Evolutionary conservation across 2,888 invertebrate species (phyloP).

Genomic region (Plusia festucae): DNA sequence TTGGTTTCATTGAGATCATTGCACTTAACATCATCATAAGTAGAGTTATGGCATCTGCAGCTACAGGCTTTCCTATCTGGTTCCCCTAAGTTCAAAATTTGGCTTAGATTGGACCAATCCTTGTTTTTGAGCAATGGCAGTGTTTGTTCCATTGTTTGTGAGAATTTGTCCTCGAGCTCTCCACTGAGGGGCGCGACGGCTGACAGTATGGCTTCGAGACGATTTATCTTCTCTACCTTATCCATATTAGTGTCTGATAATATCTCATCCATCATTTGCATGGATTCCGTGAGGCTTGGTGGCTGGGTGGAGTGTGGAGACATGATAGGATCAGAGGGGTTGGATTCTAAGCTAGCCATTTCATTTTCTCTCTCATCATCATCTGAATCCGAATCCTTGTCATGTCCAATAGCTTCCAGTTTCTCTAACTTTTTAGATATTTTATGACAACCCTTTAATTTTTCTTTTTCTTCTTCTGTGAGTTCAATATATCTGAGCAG

Average conservation of each 20-base stretch:
- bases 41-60: constrained; percentile 89
- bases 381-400: constrained; percentile 93
- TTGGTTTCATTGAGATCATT: constrained; percentile 85
- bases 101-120: constrained; percentile 87
- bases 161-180: constrained; percentile 87
- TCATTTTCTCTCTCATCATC: constrained; percentile 93
- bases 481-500: constrained; percentile 96
- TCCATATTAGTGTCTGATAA: constrained; percentile 95
- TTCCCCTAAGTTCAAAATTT: constrained; percentile 84
- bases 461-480: constrained; percentile 97
- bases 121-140: constrained; percentile 87
- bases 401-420: constrained; percentile 94
- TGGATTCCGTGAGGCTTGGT: constrained; percentile 95
- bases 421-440: constrained; percentile 97
- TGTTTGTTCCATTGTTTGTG: constrained; percentile 88
- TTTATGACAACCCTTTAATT: constrained; percentile 96
- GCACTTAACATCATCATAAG: constrained; percentile 79
- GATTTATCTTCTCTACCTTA: constrained; percentile 95
- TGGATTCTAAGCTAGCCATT: constrained; percentile 94
- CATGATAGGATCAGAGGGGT: constrained; percentile 93
- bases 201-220: constrained; percentile 95
- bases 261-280: constrained; percentile 96
- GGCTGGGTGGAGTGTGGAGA: constrained; percentile 94
- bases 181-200: constrained; percentile 93
- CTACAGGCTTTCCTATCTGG: constrained; percentile 85